These are phyloP conservation scores for Ferrisia virgata DNA, from an alignment of 2,888 invertebrate genomes.

Conservation along the genomic window DNA sequence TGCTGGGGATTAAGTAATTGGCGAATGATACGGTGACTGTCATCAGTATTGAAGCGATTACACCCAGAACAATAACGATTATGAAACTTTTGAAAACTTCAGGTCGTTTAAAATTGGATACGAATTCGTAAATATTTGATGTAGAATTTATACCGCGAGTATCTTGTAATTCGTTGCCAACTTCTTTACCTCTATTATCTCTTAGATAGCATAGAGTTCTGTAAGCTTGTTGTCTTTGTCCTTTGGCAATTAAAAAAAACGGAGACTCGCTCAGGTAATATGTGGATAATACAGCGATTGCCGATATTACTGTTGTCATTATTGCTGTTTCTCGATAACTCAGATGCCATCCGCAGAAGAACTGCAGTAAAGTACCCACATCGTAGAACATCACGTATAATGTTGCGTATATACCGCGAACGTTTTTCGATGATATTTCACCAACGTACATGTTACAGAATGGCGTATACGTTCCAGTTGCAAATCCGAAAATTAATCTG, in stretches of 20 bases:
- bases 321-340: neutral
- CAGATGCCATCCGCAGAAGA: slow-evolving; percentile 11
- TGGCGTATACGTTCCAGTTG: neutral
- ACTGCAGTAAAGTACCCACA: neutral
- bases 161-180: neutral
- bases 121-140: neutral
- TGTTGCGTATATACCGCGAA: neutral
- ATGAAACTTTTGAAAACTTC: neutral
- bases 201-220: neutral
- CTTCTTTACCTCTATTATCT: neutral
- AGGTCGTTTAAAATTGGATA: neutral
- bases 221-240: neutral
- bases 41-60: neutral
- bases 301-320: neutral
- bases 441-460: neutral
- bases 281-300: neutral
- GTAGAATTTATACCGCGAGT: neutral
- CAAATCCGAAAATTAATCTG: slow-evolving; percentile 16
- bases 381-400: slow-evolving; percentile 13
- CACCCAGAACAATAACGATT: neutral
- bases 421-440: slow-evolving; percentile 11
- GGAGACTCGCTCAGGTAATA: neutral
- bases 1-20: neutral
- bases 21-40: neutral
- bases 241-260: neutral